These are phyloP conservation scores for Caligus rogercresseyi DNA, from an alignment of 1,140 invertebrate species.

Conservation along the genomic window DNA sequence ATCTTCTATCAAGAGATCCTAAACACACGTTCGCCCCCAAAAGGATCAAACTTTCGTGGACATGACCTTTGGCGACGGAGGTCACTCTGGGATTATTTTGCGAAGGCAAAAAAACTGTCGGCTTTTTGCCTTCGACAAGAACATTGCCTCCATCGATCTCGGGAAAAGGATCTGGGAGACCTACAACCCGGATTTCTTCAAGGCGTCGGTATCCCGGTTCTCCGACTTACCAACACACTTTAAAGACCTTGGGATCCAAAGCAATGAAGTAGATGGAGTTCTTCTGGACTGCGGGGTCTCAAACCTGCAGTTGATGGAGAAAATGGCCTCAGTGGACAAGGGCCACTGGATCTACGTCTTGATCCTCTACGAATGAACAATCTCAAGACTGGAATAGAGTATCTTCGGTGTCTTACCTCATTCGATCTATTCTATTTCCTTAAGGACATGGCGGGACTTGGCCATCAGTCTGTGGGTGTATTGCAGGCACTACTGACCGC, in stretches of 20 bases:
- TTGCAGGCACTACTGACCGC: neutral
- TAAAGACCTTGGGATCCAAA: neutral
- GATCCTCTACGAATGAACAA: neutral
- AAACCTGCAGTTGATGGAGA: neutral
- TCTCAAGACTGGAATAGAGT: neutral
- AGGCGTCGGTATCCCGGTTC: neutral
- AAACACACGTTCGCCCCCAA: too few species aligned
- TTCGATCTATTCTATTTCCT: neutral
- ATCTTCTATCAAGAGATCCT: too few species aligned
- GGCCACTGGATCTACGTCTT: neutral
- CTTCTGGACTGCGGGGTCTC: neutral
- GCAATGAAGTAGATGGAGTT: neutral
- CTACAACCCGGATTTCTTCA: neutral
- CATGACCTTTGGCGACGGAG: neutral
- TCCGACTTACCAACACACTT: neutral
- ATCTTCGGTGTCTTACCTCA: neutral
- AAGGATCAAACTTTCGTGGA: neutral
- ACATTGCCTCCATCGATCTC: neutral
- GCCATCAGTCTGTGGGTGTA: too few species aligned
- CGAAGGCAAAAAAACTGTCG: neutral
- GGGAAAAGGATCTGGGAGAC: neutral
- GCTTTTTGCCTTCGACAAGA: neutral
- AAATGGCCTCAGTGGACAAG: neutral
- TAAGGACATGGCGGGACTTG: neutral
- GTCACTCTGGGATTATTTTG: neutral